Percentiles rank a stretch among this genome's conserved stretches.
These are phyloP conservation scores for Lutraria lutraria DNA, from an alignment of 2,888 invertebrate genomes.

Conservation along the genomic window DNA sequence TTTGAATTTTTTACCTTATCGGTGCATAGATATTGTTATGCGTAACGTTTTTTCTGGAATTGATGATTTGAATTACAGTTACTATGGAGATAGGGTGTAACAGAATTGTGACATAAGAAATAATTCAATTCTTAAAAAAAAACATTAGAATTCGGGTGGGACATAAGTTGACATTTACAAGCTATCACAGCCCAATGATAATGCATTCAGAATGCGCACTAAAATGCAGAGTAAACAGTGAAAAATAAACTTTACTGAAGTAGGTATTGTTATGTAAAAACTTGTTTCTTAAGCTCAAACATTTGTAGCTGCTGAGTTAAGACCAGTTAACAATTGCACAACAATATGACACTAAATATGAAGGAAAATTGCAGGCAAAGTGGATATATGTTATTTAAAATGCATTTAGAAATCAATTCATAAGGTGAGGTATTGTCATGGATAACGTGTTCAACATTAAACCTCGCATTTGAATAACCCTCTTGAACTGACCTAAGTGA, in stretches of 20 bases:
- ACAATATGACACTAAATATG: neutral
- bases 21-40: neutral
- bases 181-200: neutral
- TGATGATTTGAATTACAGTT: neutral
- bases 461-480: too few species aligned
- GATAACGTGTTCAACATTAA: too few species aligned
- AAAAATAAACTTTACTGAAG: neutral
- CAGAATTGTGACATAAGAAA: neutral
- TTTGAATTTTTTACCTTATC: neutral
- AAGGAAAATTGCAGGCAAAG: neutral
- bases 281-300: neutral
- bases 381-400: too few species aligned
- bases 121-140: neutral
- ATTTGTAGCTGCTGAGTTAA: neutral
- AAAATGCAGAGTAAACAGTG: neutral
- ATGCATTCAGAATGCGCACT: neutral
- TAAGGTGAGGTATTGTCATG: too few species aligned
- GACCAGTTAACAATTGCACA: neutral
- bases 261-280: neutral
- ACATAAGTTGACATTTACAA: neutral
- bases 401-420: too few species aligned
- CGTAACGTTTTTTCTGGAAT: neutral
- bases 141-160: neutral
- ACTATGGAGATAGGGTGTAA: neutral
- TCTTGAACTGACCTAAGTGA: too few species aligned